These are phyloP conservation scores for Erpobdella octoculata DNA, from an alignment of 2,888 invertebrate species.

Conservation along the genomic window DNA sequence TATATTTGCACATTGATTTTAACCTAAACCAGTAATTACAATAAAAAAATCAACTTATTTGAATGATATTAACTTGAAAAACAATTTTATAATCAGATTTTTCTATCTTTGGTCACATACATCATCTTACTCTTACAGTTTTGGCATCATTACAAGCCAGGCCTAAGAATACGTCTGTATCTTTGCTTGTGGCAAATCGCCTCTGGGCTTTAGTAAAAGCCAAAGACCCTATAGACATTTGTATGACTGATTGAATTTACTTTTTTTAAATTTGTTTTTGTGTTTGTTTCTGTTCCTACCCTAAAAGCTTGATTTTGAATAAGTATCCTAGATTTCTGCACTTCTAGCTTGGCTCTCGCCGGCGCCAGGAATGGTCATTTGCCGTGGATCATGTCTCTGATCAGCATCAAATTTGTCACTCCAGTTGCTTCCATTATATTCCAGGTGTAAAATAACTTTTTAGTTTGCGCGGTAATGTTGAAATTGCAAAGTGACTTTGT, in stretches of 20 bases:
- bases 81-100: too few species aligned
- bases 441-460: neutral
- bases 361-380: constrained; percentile 19
- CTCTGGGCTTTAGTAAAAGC: too few species aligned
- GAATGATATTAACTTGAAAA: too few species aligned
- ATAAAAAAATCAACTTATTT: too few species aligned
- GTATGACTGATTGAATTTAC: neutral
- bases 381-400: constrained; percentile 4
- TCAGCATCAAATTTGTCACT: neutral
- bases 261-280: neutral
- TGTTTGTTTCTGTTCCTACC: neutral
- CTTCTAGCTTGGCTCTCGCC: neutral
- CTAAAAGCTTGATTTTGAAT: neutral
- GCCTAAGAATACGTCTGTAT: too few species aligned
- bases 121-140: too few species aligned
- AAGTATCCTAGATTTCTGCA: neutral
- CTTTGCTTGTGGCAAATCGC: too few species aligned
- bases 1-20: too few species aligned
- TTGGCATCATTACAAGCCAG: too few species aligned
- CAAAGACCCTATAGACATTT: too few species aligned
- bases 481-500: neutral
- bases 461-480: neutral
- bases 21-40: too few species aligned
- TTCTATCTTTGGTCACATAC: too few species aligned
- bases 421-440: constrained; percentile 16